A percentile compares a stretch with the other conserved stretches of the same genome.
These are phyloP conservation scores for Anoplolepis gracilipes DNA, from an alignment of 1,140 invertebrate species.

Conservation along the genomic window DNA sequence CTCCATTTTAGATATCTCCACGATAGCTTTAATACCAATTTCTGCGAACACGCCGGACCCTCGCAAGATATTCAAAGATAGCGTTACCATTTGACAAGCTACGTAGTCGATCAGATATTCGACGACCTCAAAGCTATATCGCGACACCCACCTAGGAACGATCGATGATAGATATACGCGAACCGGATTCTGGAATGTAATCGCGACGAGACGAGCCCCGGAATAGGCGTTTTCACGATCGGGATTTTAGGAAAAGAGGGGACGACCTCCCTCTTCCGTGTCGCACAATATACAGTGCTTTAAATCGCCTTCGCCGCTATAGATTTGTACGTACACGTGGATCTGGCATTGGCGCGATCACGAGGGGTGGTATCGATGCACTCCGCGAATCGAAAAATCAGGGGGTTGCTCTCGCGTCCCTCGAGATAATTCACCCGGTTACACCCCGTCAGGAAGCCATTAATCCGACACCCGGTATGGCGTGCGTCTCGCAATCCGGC, in stretches of 20 bases:
- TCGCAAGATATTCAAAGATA: constrained; percentile 32
- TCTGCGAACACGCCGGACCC: constrained; percentile 23
- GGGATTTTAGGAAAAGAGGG: not conserved
- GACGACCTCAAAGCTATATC: constrained; percentile 16
- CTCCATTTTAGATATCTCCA: constrained; percentile 14
- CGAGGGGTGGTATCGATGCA: constrained; percentile 54
- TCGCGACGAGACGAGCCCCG: constrained; percentile 8
- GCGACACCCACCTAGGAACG: not conserved
- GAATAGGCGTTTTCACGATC: constrained; percentile 59
- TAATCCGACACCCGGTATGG: constrained; percentile 68
- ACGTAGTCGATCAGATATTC: constrained; percentile 58
- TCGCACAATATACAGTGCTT: constrained; percentile 53
- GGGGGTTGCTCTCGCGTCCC: not conserved
- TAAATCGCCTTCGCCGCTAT: constrained; percentile 62
- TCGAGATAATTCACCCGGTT: constrained; percentile 54
- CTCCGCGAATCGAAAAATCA: constrained; percentile 65
- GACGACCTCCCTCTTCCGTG: not conserved
- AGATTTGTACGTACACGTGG: constrained; percentile 68
- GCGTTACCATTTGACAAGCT: constrained; percentile 23
- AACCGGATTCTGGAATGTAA: constrained; percentile 33
- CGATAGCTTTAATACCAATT: constrained; percentile 28
- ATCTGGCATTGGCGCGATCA: constrained; percentile 60
- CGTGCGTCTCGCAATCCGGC: constrained; percentile 61
- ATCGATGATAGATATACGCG: not conserved
- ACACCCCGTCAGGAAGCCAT: constrained; percentile 66